Evolutionary conservation across 2,797 vertebrate species (phyloP).

Genomic region (Pitangus sulphuratus): DNA sequence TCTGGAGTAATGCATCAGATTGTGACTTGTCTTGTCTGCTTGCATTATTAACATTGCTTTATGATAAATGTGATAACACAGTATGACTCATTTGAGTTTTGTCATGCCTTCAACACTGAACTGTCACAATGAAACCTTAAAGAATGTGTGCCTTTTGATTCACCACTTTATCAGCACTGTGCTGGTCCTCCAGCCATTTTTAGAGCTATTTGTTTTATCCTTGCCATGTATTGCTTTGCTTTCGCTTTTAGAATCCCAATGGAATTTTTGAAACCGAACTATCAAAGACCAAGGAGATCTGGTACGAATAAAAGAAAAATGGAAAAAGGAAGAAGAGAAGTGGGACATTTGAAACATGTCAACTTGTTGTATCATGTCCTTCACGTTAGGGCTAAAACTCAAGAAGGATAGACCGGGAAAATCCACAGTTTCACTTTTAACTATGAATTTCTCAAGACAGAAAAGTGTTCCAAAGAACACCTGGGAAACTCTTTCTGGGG

Average conservation of each 20-base stretch:
- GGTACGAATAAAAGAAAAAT: background rate
- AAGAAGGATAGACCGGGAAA: background rate
- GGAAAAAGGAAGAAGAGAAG: background rate
- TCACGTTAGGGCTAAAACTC: background rate
- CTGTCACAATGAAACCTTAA: slow-evolving; percentile 1
- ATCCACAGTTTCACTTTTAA: background rate
- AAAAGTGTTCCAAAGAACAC: background rate
- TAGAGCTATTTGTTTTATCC: slow-evolving; percentile 16
- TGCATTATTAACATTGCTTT: slow-evolving; percentile 22
- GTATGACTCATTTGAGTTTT: background rate
- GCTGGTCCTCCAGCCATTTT: background rate
- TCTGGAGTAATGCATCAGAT: background rate
- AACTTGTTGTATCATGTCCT: background rate
- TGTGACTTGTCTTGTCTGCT: slow-evolving; percentile 19
- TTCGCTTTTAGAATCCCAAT: background rate
- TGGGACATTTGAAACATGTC: accelerated
- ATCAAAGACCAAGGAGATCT: background rate
- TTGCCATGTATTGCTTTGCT: background rate
- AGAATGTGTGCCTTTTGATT: background rate
- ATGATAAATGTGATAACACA: slow-evolving; percentile 14
- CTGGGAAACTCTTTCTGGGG: background rate
- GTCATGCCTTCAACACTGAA: slow-evolving; percentile 10
- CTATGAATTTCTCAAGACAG: background rate
- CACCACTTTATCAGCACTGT: background rate
- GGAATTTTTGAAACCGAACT: background rate